phyloP scores from a whole-genome alignment of 2,797 vertebrate species.

The Vultur gryphus region DNA sequence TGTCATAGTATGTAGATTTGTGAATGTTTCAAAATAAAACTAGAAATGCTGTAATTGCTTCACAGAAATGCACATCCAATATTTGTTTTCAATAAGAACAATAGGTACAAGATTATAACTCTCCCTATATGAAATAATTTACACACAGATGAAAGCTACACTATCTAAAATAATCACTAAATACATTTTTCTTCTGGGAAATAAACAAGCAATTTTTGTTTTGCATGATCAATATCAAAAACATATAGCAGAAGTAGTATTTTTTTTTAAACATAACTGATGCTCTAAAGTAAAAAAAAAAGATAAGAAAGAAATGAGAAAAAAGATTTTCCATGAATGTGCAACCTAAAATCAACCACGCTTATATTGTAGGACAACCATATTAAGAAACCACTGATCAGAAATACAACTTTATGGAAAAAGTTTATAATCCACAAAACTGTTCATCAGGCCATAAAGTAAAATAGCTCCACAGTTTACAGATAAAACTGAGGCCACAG shows the following conservation, averaged over 20 bases:
- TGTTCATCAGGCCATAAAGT: conserved; percentile 77
- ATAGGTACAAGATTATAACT: conserved; percentile 80
- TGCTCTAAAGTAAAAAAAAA: conserved; percentile 62
- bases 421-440: conserved; percentile 81
- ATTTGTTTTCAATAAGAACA: conserved; percentile 77
- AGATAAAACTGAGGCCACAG: conserved; percentile 78
- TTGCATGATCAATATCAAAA: conserved; percentile 83
- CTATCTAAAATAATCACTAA: conserved; percentile 88
- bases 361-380: conserved; percentile 78
- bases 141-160: conserved; percentile 86
- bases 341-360: conserved; percentile 81
- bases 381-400: conserved; percentile 80
- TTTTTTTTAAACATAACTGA: conserved; percentile 74
- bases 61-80: conserved; percentile 84
- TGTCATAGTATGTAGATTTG: conserved; percentile 71
- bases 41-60: conserved; percentile 78
- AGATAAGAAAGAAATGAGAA: neutral
- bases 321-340: conserved; percentile 73
- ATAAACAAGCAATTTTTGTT: conserved; percentile 84
- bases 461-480: conserved; percentile 80
- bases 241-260: conserved; percentile 76
- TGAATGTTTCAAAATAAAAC: conserved; percentile 79
- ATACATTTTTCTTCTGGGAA: conserved; percentile 81
- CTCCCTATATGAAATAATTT: conserved; percentile 85
- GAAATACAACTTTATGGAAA: conserved; percentile 78